Percentiles rank a stretch among this genome's conserved stretches.
phyloP scores from a whole-genome alignment of 2,797 vertebrate species.

The Acanthurus tractus region DNA sequence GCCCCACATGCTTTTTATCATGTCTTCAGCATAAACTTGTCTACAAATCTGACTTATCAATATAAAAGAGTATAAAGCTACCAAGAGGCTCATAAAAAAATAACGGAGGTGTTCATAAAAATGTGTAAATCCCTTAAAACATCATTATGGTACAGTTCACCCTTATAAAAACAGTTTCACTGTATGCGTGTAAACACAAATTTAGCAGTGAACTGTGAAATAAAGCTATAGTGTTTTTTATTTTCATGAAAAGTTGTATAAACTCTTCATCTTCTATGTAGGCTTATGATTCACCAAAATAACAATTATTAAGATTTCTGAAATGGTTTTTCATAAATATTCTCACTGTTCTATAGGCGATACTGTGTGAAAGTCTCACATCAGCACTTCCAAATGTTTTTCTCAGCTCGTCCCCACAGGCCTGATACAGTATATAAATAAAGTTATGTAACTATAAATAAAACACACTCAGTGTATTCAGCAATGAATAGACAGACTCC shows the following conservation, averaged over 20 bases:
- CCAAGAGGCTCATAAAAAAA: too few relatives aligned
- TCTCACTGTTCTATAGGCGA: too few relatives aligned
- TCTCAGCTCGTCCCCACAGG: not conserved
- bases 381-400: not conserved
- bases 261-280: not conserved
- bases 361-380: not conserved
- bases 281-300: not conserved
- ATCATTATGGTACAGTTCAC: too few relatives aligned
- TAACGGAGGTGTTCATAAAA: too few relatives aligned
- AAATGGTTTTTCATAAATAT: not conserved
- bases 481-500: conserved; percentile 4
- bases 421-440: not conserved
- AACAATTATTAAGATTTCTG: not conserved
- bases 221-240: not conserved
- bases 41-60: too few relatives aligned
- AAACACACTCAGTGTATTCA: not conserved
- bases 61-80: too few relatives aligned
- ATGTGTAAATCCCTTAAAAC: too few relatives aligned
- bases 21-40: not conserved
- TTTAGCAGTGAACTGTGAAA: too few relatives aligned
- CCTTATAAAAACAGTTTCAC: too few relatives aligned
- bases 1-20: not conserved
- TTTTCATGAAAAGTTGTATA: not conserved
- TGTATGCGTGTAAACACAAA: too few relatives aligned
- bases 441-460: conserved; percentile 1